Base-by-base conservation (phyloP, 2,797 vertebrate species). In the Amniataba percoides region DNA sequence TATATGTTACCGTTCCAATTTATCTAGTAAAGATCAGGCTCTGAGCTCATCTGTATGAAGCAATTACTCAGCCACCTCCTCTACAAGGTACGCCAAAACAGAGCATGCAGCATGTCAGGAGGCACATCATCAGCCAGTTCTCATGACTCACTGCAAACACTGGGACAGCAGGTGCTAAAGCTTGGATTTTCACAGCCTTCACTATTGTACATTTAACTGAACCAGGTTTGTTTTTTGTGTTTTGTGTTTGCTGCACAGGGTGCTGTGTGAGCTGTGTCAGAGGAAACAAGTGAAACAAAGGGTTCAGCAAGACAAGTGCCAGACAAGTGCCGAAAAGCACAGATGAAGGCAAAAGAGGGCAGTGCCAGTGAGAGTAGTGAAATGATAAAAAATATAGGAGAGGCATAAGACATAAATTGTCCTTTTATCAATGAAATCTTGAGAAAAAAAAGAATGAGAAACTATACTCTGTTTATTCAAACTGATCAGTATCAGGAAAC, bases 131-230 rank as follows among this genome's bases (percentile, higher is more conserved):
- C 63, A 63, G 82, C 78, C 77, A 69, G 49, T 83, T 86, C 80
- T 72, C 81, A 85, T 83, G 78, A 89, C 84, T 89, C 78, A 86
- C 55, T 69, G 40, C 31, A 74, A 71, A 74, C 58, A 77, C 61
- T 21, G 67, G 66, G 65, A 80, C 36, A 85, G 80, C 85, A 91
- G 88, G 83, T 89, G 73, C 52, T 82, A 55, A 71, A 52, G 74
- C 70, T 27, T 83, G 56, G 36, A 57, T 75, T 77, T 74, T 66
- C 55, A 71, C 27, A 27, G 56, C 49, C 52, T 65, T 39, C 46
- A 43, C 72, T 10, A 2, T 21, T 67, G 7, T 57, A 23, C 9
- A 27, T 59, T 5, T 39, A 36, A 61, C 23, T 21, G 19, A 76
- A 27, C 7, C 14, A 51, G 34, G 5, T 65, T 66, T 31, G 1